phyloP scores from a whole-genome alignment of 2,888 invertebrate genomes.

The Balanococcus diminutus region DNA sequence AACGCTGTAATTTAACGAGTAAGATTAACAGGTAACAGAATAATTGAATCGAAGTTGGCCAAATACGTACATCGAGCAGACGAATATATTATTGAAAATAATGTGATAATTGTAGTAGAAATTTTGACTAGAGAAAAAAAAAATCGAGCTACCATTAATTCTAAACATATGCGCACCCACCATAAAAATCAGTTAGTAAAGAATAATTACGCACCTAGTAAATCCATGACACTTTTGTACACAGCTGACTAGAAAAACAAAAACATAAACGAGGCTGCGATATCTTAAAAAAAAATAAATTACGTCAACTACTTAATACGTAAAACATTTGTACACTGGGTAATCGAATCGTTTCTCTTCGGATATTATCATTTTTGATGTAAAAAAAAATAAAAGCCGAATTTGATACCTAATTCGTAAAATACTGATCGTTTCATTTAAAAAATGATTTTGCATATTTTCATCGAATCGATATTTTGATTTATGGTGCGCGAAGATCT shows the following conservation, averaged over 20 bases:
- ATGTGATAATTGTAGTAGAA: neutral
- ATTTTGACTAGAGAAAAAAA: conserved; percentile 28
- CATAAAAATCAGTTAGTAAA: neutral
- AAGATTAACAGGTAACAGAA: neutral
- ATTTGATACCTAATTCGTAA: too few species aligned
- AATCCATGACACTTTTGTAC: neutral
- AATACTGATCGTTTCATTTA: neutral
- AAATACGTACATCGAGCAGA: neutral
- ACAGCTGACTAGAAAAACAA: conserved; percentile 12
- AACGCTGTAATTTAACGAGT: neutral
- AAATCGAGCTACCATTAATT: conserved; percentile 15
- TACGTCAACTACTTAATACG: neutral
- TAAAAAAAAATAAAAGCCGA: neutral
- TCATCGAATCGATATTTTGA: neutral
- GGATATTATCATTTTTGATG: neutral
- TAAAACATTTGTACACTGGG: neutral
- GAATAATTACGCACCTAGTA: neutral
- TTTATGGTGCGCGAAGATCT: neutral
- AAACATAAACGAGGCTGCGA: neutral
- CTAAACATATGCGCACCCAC: neutral
- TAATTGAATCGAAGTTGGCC: neutral
- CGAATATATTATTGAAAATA: neutral
- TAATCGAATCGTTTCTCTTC: neutral
- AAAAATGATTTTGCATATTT: neutral
- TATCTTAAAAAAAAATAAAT: neutral